Evolutionary conservation across 2,113 vertebrate species (phyloP), one percentile per base, ranked within the genome.

Genomic region (Macquaria australasica): DNA sequence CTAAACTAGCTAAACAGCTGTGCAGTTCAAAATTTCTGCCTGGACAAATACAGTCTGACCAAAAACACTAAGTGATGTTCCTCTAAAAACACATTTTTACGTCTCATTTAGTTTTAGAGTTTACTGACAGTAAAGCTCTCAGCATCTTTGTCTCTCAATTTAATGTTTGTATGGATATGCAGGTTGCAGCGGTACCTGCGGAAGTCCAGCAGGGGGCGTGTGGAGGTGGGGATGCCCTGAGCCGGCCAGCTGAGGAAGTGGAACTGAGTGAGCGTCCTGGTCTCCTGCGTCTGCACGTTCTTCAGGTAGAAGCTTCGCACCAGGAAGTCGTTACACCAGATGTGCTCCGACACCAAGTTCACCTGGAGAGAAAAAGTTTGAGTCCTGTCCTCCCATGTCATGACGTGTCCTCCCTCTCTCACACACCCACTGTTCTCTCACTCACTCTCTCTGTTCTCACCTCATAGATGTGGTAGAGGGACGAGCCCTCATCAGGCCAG

Each of bases 181-280:
- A 39, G 37, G 11, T 66, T n/a, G 37, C 39, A 15, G 39, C 63
- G 15, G 64, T 96, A 99, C 98, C 98, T 97, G 95, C 98, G 98
- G 95, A 99, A 99, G 94, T 99, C 98, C 59, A 99, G 97, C 85
- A 99, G 97, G 15, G 98, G 97, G 77, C 98, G 96, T 0, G 98
- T 98, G 93, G 98, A 96, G 87, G 96, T 94, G 2, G 98, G 98
- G 75, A 98, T 98, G 91, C 98, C 98, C 91, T 98, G 96, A 3
- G 97, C 98, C 0, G 98, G 98, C 98, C 98, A 99, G 96, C 98
- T 99, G 81, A 99, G 96, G 96, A 99, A 99, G 95, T 99, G 98
- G 95, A 99, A 99, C 96, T 99, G 98, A 0, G 98, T 99, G 82
- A 99, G 96, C 0, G 98, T 99, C 83, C 98, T 95, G 0, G 98